These are phyloP conservation scores for Eonycteris spelaea DNA, from an alignment of 2,113 vertebrate species.

Conservation along the genomic window DNA sequence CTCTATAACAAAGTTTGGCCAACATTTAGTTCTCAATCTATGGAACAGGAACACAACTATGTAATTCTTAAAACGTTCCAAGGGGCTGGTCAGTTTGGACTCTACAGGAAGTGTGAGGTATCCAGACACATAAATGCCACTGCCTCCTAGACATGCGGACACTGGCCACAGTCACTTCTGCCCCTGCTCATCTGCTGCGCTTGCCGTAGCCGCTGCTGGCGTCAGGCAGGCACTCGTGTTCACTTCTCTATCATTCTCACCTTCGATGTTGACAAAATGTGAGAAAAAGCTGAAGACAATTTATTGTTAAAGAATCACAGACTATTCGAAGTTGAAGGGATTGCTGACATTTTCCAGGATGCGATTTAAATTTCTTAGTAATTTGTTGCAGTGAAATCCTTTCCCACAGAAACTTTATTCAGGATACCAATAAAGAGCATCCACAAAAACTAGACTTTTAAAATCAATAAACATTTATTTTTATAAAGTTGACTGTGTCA, in stretches of 20 bases:
- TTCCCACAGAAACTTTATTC: background rate
- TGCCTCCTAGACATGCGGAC: accelerated
- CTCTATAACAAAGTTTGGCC: background rate
- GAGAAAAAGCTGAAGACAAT: background rate
- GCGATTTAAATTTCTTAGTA: background rate
- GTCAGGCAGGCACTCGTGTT: background rate
- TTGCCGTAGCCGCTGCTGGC: background rate
- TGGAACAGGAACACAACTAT: background rate
- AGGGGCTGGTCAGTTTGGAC: background rate
- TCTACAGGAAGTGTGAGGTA: background rate
- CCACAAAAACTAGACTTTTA: background rate
- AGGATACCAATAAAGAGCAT: background rate
- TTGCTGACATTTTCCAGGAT: background rate
- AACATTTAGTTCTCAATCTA: background rate
- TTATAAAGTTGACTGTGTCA: background rate
- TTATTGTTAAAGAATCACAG: background rate
- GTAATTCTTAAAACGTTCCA: background rate
- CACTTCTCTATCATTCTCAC: background rate
- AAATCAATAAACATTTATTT: background rate
- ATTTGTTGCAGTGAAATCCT: background rate
- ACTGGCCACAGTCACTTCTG: background rate
- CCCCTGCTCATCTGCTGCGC: background rate
- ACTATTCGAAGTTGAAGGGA: background rate
- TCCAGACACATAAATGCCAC: background rate
- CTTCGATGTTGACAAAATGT: background rate